These are phyloP conservation scores for Montipora efflorescens DNA, from an alignment of 64 coral and sea anemone species.

Conservation along the genomic window DNA sequence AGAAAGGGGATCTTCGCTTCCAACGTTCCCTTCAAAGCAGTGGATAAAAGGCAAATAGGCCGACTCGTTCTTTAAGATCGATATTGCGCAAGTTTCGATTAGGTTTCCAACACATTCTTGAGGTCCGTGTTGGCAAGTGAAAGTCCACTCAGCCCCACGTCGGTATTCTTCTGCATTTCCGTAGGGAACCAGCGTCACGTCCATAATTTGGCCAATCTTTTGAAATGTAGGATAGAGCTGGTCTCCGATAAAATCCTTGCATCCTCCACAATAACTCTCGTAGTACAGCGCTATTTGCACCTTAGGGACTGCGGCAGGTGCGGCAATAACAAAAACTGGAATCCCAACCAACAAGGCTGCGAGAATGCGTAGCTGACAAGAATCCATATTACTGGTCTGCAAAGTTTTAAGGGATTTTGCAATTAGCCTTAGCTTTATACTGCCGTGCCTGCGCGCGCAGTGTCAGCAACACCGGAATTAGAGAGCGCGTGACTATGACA, in stretches of 20 bases:
- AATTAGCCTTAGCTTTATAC: not conserved
- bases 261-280: constrained; percentile 80
- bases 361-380: not conserved
- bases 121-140: constrained; percentile 73
- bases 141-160: constrained; percentile 55
- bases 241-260: constrained; percentile 49
- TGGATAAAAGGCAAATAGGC: constrained; percentile 81
- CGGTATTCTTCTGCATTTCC: constrained; percentile 68
- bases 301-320: constrained; percentile 26
- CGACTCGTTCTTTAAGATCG: constrained; percentile 40
- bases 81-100: constrained; percentile 83
- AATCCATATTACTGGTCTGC: not conserved
- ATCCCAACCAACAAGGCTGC: not conserved
- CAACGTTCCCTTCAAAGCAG: constrained; percentile 59
- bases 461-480: not conserved
- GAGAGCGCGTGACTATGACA: constrained; percentile 6
- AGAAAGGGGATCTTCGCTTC: not conserved
- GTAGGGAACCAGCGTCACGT: constrained; percentile 78
- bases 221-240: constrained; percentile 73
- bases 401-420: not conserved
- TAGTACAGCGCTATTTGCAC: constrained; percentile 71
- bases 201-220: constrained; percentile 79
- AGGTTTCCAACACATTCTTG: constrained; percentile 80
- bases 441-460: not conserved
- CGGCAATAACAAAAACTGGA: not conserved